Conservation (phyloP, 2,797 vertebrate species). For the Tragelaphus eurycerus region DNA sequence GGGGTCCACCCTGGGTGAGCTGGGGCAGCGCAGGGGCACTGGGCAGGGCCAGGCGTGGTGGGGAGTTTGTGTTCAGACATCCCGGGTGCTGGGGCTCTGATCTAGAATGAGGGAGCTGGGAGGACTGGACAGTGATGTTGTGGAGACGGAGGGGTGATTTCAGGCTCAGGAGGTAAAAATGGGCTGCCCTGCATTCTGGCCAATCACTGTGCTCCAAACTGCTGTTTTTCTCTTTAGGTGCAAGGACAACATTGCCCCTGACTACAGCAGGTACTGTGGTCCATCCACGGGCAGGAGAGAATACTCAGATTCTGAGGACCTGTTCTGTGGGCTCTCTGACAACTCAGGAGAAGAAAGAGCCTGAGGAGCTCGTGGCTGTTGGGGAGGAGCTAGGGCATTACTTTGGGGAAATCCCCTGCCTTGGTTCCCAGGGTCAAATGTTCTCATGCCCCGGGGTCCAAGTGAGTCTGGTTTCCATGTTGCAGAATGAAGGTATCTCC, state of each 20-base stretch:
- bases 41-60: rapidly evolving
- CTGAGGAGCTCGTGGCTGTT: rapidly evolving
- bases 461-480: neutral
- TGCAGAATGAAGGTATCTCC: neutral
- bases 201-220: neutral
- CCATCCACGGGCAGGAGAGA: rapidly evolving
- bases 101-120: rapidly evolving
- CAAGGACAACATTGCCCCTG: neutral
- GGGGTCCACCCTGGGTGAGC: neutral
- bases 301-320: neutral
- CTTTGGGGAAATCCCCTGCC: neutral
- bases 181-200: neutral
- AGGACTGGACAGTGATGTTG: neutral
- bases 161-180: neutral
- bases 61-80: no score
- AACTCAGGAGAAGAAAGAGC: neutral
- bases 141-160: neutral
- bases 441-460: neutral
- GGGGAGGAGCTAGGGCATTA: neutral
- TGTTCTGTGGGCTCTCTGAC: neutral
- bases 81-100: neutral
- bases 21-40: rapidly evolving
- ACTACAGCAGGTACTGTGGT: neutral
- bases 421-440: neutral
- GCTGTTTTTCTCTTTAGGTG: neutral